Percentiles rank a stretch among this genome's conserved stretches.
These are phyloP conservation scores for Chaetops frenatus DNA, from an alignment of 2,113 vertebrate genomes.

Conservation along the genomic window DNA sequence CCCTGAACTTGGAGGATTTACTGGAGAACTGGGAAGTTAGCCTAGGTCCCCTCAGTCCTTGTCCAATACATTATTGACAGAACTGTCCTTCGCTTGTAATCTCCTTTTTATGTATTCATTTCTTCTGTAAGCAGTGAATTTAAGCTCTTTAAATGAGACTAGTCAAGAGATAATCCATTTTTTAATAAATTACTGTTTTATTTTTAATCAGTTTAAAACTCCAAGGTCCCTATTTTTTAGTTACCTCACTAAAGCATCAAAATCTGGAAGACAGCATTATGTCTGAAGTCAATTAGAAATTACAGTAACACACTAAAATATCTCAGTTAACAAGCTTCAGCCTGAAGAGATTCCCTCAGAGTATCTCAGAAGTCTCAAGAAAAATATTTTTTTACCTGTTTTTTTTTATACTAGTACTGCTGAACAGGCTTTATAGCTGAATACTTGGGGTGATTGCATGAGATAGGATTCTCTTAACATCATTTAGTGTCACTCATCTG, in stretches of 20 bases:
- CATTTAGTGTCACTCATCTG: background rate
- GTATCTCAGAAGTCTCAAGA: background rate
- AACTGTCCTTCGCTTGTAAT: background rate
- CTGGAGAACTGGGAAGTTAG: background rate
- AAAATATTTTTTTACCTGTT: background rate
- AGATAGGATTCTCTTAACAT: background rate
- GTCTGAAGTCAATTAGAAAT: background rate
- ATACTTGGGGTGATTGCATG: background rate
- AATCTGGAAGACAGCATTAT: background rate
- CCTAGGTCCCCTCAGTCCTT: background rate
- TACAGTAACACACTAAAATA: background rate
- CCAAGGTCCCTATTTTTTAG: background rate
- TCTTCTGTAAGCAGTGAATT: background rate
- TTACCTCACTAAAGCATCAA: background rate
- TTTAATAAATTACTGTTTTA: background rate
- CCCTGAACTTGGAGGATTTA: background rate
- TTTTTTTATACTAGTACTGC: background rate
- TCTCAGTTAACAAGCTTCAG: background rate
- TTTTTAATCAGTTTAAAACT: background rate
- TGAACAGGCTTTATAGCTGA: background rate
- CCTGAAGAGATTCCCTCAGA: background rate
- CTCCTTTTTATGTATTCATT: background rate
- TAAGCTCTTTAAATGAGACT: background rate
- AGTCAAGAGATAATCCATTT: background rate
- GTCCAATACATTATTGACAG: background rate